phyloP scores from a whole-genome alignment of 2,888 invertebrate genomes.

The Metalampra italica region DNA sequence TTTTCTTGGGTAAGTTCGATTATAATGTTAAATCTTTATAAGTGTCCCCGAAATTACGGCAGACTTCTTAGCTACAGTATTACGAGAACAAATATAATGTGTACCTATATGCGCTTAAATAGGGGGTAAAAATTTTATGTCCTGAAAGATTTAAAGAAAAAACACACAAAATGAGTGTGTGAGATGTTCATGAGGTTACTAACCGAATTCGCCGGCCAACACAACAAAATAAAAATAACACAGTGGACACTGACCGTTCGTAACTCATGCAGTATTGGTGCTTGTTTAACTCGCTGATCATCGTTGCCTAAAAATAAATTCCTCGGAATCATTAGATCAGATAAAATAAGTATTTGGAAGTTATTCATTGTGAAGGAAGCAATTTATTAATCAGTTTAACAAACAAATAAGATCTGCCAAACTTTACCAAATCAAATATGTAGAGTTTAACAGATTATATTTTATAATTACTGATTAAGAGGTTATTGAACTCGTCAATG shows the following conservation, averaged over 20 bases:
- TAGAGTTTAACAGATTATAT: no score
- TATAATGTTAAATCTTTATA: not conserved
- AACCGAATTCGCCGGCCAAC: slow-evolving; percentile 19
- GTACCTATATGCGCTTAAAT: no score
- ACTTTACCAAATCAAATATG: no score
- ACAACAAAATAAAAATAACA: slow-evolving; percentile 25
- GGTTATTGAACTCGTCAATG: no score
- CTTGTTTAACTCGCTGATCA: slow-evolving; percentile 13
- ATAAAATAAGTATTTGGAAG: slow-evolving; percentile 1
- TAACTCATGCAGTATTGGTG: slow-evolving; percentile 2
- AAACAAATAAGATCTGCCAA: no score
- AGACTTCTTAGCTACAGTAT: not conserved
- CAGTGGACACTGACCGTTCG: not conserved
- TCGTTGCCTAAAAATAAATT: slow-evolving; percentile 15
- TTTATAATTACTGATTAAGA: no score
- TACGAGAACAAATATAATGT: not conserved
- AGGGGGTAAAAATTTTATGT: no score
- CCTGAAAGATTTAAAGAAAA: no score
- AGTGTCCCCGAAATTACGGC: not conserved
- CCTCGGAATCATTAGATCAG: no score
- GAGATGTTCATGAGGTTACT: slow-evolving; percentile 14
- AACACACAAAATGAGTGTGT: not conserved
- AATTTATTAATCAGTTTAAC: no score
- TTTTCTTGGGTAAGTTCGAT: not conserved
- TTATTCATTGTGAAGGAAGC: no score